A percentile compares a stretch with the other conserved stretches of the same genome.
phyloP scores from a whole-genome alignment of 2,113 vertebrate species.

The Pungitius pungitius region DNA sequence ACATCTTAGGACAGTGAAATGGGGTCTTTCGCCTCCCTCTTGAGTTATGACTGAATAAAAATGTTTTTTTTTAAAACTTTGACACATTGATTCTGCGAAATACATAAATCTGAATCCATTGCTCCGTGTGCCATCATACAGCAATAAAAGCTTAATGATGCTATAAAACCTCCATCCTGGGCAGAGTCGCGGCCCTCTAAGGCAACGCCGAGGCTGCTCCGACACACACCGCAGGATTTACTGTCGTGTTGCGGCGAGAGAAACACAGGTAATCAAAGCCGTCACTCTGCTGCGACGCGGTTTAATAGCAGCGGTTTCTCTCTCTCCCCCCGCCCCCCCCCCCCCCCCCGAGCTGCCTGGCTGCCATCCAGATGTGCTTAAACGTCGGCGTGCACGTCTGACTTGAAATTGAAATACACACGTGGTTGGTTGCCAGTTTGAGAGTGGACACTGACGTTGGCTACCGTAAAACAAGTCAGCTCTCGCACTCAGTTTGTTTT shows the following conservation, averaged over 20 bases:
- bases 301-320: constrained; percentile 23
- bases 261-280: constrained; percentile 29
- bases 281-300: constrained; percentile 42
- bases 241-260: constrained; percentile 35
- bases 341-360: constrained; percentile 31
- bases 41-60: not conserved
- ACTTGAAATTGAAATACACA: constrained; percentile 2
- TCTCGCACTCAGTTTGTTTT: constrained; percentile 33
- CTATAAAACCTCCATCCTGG: constrained; percentile 8
- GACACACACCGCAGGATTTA: constrained; percentile 44
- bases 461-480: not conserved
- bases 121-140: not conserved
- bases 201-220: constrained; percentile 21
- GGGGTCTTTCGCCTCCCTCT: not conserved
- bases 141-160: constrained; percentile 20
- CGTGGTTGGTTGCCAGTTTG: not conserved
- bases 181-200: constrained; percentile 50
- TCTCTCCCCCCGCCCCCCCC: no score
- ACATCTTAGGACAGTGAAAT: not conserved
- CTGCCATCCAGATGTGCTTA: constrained; percentile 17
- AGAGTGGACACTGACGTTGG: constrained; percentile 15
- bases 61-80: no score
- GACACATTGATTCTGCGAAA: not conserved
- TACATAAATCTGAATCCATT: constrained; percentile 19
- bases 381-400: constrained; percentile 6